A percentile compares a stretch with the other conserved stretches of the same genome.
Conservation (phyloP, 2,888 invertebrate species). For the Andrena bicolor region DNA sequence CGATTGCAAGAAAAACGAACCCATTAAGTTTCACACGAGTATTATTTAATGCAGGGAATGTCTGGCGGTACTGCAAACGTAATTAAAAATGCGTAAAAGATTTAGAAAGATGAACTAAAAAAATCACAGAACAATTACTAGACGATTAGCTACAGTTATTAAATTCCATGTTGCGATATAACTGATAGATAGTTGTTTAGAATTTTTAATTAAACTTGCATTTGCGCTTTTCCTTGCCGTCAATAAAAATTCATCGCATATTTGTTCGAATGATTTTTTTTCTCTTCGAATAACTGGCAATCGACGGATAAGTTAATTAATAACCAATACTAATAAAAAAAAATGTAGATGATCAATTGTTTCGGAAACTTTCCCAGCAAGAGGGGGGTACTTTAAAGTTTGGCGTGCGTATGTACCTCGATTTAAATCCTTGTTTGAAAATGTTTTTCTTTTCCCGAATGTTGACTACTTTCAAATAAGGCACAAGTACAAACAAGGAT, state of each 20-base stretch:
- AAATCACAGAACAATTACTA: neutral
- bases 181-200: neutral
- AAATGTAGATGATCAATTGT: constrained; percentile 1
- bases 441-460: constrained; percentile 3
- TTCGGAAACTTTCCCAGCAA: neutral
- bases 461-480: constrained; percentile 29
- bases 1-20: neutral
- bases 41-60: neutral
- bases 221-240: constrained; percentile 3
- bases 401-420: constrained; percentile 26
- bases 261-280: no score
- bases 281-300: no score
- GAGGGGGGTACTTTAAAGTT: constrained; percentile 24
- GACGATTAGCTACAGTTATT: neutral
- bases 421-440: constrained; percentile 28
- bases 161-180: neutral
- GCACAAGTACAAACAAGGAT: constrained; percentile 31
- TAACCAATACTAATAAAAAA: constrained; percentile 5
- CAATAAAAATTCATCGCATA: constrained; percentile 7
- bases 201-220: constrained; percentile 8
- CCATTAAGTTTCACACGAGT: neutral
- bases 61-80: neutral
- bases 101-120: neutral
- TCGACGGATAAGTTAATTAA: neutral
- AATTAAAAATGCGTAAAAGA: neutral